Base-by-base conservation (phyloP, 2,888 invertebrate genomes). In the Aleiodes leptofemur region DNA sequence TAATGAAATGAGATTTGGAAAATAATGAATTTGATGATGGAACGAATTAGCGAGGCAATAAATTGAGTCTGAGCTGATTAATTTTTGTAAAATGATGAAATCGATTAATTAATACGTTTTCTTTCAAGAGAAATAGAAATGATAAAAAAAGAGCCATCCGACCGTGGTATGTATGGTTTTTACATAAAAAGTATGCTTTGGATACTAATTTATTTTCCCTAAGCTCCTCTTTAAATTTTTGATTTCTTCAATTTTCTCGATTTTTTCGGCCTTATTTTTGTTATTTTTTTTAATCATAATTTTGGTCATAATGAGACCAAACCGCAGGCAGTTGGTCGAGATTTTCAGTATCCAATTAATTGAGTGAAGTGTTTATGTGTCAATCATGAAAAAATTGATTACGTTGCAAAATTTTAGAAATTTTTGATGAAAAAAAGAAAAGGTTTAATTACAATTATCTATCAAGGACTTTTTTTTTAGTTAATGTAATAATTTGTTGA, bases 401-500 rank as follows among this genome's bases (percentile, higher is more conserved):
- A 23, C 16, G 8, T 64, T 43, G 2, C 34, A 43, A 9, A 34
- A 34, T 66, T 38, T 53, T 66, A 38, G 38, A 1, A 4, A n/a
- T 64, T 38, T 43, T 48, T 23, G 8, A 43, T 6, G 34, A 6
- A 34, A 34, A 34, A 34, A 34, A 31, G 5, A 34, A 34, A 34
- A 34, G 5, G n/a, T 38, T 64, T 64, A 14, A 64, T 4, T 23
- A 43, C 16, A 68, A 55, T 29, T 16, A 55, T 64, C 73, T 70
- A 57, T 68, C 43, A 69, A 72, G 69, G 71, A 70, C 76, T 23
- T 23, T 34, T 3, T 34, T 80, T 84, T 78, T 81, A 78, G 80
- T 81, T 64, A 80, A 79, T 82, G 79, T 72, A 78, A 81, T 81
- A 8, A 81, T 83, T 83, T 85, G 83, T 84, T 84, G 82, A 82